These are phyloP conservation scores for Pyrochroa serraticornis DNA, from an alignment of 2,888 invertebrate species.

Conservation along the genomic window DNA sequence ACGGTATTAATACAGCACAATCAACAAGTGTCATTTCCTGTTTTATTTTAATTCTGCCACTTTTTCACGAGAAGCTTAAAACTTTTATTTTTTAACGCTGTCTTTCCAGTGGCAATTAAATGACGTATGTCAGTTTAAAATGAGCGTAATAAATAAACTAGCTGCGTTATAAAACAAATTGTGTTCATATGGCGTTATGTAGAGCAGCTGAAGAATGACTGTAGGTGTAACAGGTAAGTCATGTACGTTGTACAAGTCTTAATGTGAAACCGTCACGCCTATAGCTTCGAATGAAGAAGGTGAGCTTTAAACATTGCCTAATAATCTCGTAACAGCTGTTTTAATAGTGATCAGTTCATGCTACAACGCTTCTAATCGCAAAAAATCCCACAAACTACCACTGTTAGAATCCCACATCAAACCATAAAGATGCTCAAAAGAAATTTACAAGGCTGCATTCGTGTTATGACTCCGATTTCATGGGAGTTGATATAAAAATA, in stretches of 20 bases:
- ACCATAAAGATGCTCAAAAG: constrained; percentile 14
- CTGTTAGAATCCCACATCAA: constrained; percentile 28
- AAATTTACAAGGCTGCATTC: constrained; percentile 11
- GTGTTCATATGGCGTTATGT: constrained; percentile 39
- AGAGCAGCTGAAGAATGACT: constrained; percentile 43
- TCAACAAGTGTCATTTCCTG: too few species aligned
- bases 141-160: constrained; percentile 4
- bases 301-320: constrained; percentile 39
- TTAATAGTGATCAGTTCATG: constrained; percentile 27
- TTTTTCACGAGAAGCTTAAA: background rate
- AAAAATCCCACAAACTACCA: constrained; percentile 27
- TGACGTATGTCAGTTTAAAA: constrained; percentile 7
- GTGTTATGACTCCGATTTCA: background rate
- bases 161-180: constrained; percentile 30
- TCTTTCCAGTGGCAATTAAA: constrained; percentile 7
- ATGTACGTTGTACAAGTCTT: constrained; percentile 44
- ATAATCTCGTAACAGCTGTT: constrained; percentile 36
- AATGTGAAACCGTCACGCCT: constrained; percentile 46
- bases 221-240: constrained; percentile 51
- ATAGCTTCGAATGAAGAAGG: constrained; percentile 41
- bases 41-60: background rate
- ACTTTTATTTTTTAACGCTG: background rate
- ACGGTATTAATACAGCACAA: background rate
- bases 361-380: constrained; percentile 22
- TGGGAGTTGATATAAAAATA: too few species aligned